Percentiles rank a stretch among this genome's conserved stretches.
Conservation (phyloP, 2,797 vertebrate species). For the Aratinga solstitialis region DNA sequence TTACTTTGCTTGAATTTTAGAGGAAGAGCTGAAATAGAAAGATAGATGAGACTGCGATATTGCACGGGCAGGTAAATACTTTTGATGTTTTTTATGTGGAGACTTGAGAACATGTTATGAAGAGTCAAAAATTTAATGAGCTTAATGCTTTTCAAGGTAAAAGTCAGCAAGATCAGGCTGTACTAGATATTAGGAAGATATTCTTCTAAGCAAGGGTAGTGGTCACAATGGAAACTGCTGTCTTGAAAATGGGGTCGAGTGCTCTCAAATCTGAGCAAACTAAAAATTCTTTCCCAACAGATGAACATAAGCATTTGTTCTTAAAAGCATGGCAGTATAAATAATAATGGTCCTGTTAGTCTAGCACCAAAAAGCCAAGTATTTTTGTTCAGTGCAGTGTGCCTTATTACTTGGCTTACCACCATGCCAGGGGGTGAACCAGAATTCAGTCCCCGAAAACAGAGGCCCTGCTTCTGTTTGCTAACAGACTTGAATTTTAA, state of each 20-base stretch:
- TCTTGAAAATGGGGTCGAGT: not conserved
- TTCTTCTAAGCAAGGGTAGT: not conserved
- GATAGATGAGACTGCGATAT: constrained; percentile 41
- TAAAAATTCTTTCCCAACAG: not conserved
- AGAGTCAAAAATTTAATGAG: not conserved
- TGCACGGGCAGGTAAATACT: constrained; percentile 38
- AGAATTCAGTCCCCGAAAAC: not conserved
- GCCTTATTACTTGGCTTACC: not conserved
- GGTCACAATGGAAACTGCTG: not conserved
- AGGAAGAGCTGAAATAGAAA: constrained; percentile 58
- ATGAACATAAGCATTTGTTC: not conserved
- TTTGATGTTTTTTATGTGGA: not conserved
- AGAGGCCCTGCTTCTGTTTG: not conserved
- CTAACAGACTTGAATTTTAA: not conserved
- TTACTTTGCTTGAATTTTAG: constrained; percentile 44
- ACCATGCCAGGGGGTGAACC: not conserved
- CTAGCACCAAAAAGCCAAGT: not conserved
- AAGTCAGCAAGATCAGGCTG: not conserved
- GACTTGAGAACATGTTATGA: not conserved
- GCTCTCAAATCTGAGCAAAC: not conserved
- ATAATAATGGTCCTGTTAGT: not conserved
- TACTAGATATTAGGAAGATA: not conserved
- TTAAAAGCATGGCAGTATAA: not conserved
- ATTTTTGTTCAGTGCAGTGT: not conserved
- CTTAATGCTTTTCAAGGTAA: not conserved